A percentile compares a stretch with the other conserved stretches of the same genome.
Evolutionary conservation across 2,888 invertebrate species (phyloP).

Genomic region (Catocala fraxini): DNA sequence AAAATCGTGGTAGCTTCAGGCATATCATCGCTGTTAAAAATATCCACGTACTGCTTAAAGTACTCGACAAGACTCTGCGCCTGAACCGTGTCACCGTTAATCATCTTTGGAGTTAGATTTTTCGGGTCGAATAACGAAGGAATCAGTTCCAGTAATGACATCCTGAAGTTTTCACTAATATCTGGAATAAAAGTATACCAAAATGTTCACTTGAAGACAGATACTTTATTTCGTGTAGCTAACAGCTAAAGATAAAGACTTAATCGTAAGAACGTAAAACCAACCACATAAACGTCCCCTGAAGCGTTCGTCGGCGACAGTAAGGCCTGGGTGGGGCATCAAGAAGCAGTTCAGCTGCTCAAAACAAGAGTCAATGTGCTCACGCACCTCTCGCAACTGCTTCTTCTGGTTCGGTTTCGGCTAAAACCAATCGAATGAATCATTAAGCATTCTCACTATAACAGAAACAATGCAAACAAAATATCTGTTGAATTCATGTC

Average conservation of each 20-base stretch:
- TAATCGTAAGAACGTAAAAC: not conserved
- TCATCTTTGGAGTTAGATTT: slow-evolving; percentile 96
- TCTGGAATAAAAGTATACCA: slow-evolving; percentile 86
- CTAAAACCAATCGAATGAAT: slow-evolving; percentile 57
- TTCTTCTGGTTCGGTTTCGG: slow-evolving; percentile 95
- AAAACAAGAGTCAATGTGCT: slow-evolving; percentile 97
- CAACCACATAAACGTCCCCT: slow-evolving; percentile 93
- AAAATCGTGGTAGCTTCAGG: slow-evolving; percentile 99
- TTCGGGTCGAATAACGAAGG: slow-evolving; percentile 95
- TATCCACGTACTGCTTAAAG: slow-evolving; percentile 98
- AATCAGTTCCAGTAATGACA: slow-evolving; percentile 92
- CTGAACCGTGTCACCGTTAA: slow-evolving; percentile 96
- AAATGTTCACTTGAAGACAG: too few relatives aligned
- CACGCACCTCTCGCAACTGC: slow-evolving; percentile 95
- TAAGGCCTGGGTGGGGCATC: slow-evolving; percentile 99
- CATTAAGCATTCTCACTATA: too few relatives aligned
- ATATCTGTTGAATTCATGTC: too few relatives aligned
- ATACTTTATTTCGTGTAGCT: too few relatives aligned
- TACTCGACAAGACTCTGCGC: slow-evolving; percentile 97
- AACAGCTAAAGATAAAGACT: too few relatives aligned
- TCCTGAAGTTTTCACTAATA: slow-evolving; percentile 96
- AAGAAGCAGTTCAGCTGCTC: slow-evolving; percentile 97
- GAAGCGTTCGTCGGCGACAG: slow-evolving; percentile 96
- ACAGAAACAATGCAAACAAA: too few relatives aligned
- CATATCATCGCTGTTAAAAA: slow-evolving; percentile 98